Evolutionary conservation across 1,140 invertebrate species (phyloP).

Genomic region (Oreohelix idahoensis): DNA sequence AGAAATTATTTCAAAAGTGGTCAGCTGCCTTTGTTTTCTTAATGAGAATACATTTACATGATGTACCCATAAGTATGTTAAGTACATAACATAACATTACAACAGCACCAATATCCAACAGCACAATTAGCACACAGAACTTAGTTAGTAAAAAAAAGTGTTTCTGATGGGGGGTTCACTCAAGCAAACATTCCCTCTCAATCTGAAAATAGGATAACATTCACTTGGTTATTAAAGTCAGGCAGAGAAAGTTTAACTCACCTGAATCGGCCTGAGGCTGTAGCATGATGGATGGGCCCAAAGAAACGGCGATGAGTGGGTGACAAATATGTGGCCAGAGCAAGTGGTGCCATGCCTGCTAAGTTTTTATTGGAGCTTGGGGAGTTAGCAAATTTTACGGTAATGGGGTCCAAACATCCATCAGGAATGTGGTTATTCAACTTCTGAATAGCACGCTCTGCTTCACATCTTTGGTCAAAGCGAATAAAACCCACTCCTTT

Average conservation of each 20-base stretch:
- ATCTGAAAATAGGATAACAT: too few relatives aligned
- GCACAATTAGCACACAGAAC: too few relatives aligned
- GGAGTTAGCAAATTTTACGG: conserved; percentile 99
- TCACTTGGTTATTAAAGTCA: too few relatives aligned
- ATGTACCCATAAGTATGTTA: background rate
- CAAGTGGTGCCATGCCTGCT: conserved; percentile 64
- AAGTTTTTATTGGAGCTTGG: conserved; percentile 72
- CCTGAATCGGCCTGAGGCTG: conserved; percentile 89
- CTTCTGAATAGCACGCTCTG: conserved; percentile 97
- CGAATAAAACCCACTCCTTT: conserved; percentile 99
- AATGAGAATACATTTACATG: background rate
- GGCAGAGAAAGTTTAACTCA: too few relatives aligned
- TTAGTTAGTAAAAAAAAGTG: too few relatives aligned
- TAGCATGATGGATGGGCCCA: conserved; percentile 91
- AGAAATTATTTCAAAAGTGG: conserved; percentile 46
- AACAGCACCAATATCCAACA: too few relatives aligned
- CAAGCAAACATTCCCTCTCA: too few relatives aligned
- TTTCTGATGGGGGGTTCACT: too few relatives aligned
- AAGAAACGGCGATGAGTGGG: conserved; percentile 87
- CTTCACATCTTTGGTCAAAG: conserved; percentile 97
- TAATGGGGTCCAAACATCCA: conserved; percentile 94
- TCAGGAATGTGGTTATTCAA: conserved; percentile 96
- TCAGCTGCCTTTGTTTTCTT: conserved; percentile 53
- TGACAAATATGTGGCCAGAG: conserved; percentile 84
- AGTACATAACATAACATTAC: too few relatives aligned